These are phyloP conservation scores for Griposia aprilina DNA, from an alignment of 2,888 invertebrate genomes.

Conservation along the genomic window DNA sequence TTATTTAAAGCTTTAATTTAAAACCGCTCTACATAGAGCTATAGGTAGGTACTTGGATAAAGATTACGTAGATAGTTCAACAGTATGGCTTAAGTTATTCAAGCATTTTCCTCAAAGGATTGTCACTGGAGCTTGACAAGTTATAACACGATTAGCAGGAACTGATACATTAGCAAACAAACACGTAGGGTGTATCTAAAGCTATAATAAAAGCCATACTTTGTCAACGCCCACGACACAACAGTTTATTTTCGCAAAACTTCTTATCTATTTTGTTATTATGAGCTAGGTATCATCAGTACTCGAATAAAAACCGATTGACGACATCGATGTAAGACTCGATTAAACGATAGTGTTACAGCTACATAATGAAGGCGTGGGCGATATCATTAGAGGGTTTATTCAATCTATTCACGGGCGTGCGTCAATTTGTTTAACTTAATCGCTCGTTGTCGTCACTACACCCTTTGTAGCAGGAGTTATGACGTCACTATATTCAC, in stretches of 20 bases:
- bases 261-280: constrained; percentile 45
- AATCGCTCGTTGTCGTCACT: constrained; percentile 82
- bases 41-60: neutral
- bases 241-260: constrained; percentile 49
- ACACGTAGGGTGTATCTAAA: constrained; percentile 9
- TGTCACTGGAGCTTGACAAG: constrained; percentile 17
- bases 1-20: too few relatives aligned
- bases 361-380: constrained; percentile 82
- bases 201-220: constrained; percentile 37
- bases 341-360: constrained; percentile 73
- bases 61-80: neutral
- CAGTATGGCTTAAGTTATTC: constrained; percentile 4
- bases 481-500: constrained; percentile 60
- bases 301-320: constrained; percentile 54
- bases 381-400: constrained; percentile 74
- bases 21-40: too few relatives aligned
- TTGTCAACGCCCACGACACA: constrained; percentile 39
- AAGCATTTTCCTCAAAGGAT: constrained; percentile 47
- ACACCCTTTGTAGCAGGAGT: constrained; percentile 66
- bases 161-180: constrained; percentile 46
- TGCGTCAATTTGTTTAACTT: constrained; percentile 87
- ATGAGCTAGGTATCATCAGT: constrained; percentile 12
- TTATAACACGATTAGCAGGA: constrained; percentile 18
- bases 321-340: constrained; percentile 62
- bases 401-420: constrained; percentile 74